These are phyloP conservation scores for Torymus auratus DNA, from an alignment of 2,888 invertebrate genomes.

Conservation along the genomic window DNA sequence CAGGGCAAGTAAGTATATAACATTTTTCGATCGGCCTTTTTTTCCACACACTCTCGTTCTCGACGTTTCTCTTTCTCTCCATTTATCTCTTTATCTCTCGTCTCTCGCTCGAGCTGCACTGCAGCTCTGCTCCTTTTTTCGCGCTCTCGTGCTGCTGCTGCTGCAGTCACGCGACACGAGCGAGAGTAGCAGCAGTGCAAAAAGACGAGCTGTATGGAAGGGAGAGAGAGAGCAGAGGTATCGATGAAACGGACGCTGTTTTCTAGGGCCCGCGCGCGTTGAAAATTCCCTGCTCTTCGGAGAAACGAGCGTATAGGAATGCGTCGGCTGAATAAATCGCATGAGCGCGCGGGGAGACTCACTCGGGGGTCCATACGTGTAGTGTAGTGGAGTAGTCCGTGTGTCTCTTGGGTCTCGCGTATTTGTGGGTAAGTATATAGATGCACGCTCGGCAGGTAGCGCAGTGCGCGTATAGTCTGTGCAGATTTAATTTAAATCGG, in stretches of 20 bases:
- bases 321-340: slow-evolving; percentile 36
- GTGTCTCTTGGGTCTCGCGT: too few relatives aligned
- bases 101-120: not conserved
- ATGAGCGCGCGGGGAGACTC: not conserved
- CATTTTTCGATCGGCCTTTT: slow-evolving; percentile 1
- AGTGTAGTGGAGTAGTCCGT: too few relatives aligned
- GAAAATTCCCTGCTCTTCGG: slow-evolving; percentile 28
- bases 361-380: slow-evolving; percentile 11
- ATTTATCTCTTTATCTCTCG: slow-evolving; percentile 26
- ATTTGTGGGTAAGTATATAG: too few relatives aligned
- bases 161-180: slow-evolving; percentile 24
- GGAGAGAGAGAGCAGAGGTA: not conserved
- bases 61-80: slow-evolving; percentile 59
- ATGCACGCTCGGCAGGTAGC: too few relatives aligned
- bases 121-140: slow-evolving; percentile 34
- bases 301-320: slow-evolving; percentile 48
- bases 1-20: not conserved
- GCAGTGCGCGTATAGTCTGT: too few relatives aligned
- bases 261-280: slow-evolving; percentile 3
- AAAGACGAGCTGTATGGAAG: not conserved
- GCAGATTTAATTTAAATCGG: too few relatives aligned
- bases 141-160: not conserved
- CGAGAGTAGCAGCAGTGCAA: too few relatives aligned
- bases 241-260: slow-evolving; percentile 19
- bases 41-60: slow-evolving; percentile 13